Evolutionary conservation across 2,888 invertebrate genomes (phyloP).

Genomic region (Hirtodrosophila cameraria): DNA sequence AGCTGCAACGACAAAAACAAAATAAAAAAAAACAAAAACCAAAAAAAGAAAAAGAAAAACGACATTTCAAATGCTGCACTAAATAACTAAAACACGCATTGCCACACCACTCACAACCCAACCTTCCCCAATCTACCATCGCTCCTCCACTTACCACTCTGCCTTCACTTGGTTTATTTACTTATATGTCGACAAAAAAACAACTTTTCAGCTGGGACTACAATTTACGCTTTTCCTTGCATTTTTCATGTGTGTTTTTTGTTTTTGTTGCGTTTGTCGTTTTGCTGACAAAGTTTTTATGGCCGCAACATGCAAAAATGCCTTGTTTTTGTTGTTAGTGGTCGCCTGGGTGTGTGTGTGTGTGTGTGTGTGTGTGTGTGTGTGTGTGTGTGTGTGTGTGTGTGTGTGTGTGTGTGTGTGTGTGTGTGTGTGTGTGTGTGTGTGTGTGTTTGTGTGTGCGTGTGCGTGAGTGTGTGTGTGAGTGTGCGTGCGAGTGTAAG

Average conservation of each 20-base stretch:
- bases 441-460: constrained; percentile 10
- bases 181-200: constrained; percentile 33
- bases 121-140: not conserved
- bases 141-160: not conserved
- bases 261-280: constrained; percentile 32
- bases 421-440: constrained; percentile 25
- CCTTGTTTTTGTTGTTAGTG: constrained; percentile 37
- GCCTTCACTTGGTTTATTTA: constrained; percentile 28
- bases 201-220: constrained; percentile 56
- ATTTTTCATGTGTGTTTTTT: constrained; percentile 58
- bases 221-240: constrained; percentile 65
- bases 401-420: constrained; percentile 6
- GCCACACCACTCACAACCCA: constrained; percentile 25
- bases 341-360: constrained; percentile 19
- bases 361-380: constrained; percentile 3
- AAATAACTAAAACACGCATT: constrained; percentile 60
- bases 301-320: constrained; percentile 60
- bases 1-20: constrained; percentile 8
- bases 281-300: constrained; percentile 65
- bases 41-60: too few relatives aligned
- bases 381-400: constrained; percentile 11
- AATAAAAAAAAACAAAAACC: too few relatives aligned
- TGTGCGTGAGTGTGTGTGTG: constrained; percentile 9
- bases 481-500: too few relatives aligned
- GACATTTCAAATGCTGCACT: constrained; percentile 65